Evolutionary conservation across 2,888 invertebrate genomes (phyloP).

Genomic region (Malachius bipustulatus): DNA sequence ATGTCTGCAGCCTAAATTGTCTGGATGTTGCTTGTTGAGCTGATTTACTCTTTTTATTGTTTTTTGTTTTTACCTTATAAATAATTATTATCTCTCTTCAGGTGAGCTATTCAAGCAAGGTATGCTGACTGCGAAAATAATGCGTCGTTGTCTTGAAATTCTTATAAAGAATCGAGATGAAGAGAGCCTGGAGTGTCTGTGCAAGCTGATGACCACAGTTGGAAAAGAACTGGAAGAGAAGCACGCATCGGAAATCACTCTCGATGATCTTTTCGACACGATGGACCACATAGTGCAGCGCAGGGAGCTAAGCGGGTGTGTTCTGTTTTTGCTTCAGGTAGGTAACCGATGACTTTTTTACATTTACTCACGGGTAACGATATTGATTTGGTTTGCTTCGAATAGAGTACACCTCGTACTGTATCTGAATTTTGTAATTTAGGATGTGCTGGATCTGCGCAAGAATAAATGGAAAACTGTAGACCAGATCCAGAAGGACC

Average conservation of each 20-base stretch:
- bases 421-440: no score
- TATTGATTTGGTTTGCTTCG: no score
- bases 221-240: slow-evolving; percentile 68
- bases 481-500: slow-evolving; percentile 86
- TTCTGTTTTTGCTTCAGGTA: no score
- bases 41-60: no score
- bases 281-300: slow-evolving; percentile 65
- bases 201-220: slow-evolving; percentile 81
- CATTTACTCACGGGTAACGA: no score
- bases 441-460: slow-evolving; percentile 84
- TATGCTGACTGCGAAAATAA: slow-evolving; percentile 80
- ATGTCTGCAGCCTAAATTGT: no score
- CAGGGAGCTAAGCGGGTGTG: no score
- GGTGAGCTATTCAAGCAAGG: slow-evolving; percentile 86
- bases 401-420: slow-evolving; percentile 55
- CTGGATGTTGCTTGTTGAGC: no score
- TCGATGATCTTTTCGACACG: slow-evolving; percentile 49
- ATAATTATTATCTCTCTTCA: no score
- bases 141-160: slow-evolving; percentile 71
- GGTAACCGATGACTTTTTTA: no score
- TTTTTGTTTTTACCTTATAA: no score
- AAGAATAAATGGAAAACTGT: slow-evolving; percentile 86
- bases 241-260: slow-evolving; percentile 35
- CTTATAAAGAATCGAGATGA: slow-evolving; percentile 69
- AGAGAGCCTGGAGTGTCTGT: slow-evolving; percentile 86